Percentiles rank a stretch among this genome's conserved stretches.
These are phyloP conservation scores for Pogonophryne albipinna DNA, from an alignment of 2,797 vertebrate genomes.

Conservation along the genomic window DNA sequence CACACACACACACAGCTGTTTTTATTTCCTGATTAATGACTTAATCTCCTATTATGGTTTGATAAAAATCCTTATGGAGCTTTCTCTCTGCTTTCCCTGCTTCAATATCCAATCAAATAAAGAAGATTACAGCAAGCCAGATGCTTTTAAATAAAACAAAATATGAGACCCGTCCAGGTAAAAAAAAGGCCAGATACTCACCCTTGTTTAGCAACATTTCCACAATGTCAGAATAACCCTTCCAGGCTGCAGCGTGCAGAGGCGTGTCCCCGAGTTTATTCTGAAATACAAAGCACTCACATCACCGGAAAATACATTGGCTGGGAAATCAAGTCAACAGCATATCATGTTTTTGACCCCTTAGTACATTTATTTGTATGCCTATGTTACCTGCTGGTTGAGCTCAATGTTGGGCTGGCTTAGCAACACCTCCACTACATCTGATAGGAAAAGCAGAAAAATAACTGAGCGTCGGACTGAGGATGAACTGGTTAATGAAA, in stretches of 20 bases:
- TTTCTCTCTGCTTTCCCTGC: neutral
- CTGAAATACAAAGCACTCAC: constrained; percentile 77
- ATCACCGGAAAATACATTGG: constrained; percentile 2
- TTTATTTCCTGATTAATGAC: neutral
- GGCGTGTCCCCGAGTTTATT: constrained; percentile 98
- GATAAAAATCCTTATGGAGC: neutral
- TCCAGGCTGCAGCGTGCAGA: constrained; percentile 98
- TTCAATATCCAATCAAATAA: neutral
- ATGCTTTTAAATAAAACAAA: neutral
- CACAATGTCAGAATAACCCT: constrained; percentile 97
- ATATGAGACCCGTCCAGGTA: neutral
- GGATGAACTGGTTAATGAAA: too few relatives aligned
- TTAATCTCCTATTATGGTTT: neutral
- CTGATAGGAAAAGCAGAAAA: constrained; percentile 77
- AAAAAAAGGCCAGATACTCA: constrained; percentile 64
- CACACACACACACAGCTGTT: neutral
- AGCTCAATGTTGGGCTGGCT: constrained; percentile 91
- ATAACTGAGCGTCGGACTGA: neutral
- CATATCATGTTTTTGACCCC: neutral
- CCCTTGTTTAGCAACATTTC: constrained; percentile 94
- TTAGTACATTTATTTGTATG: neutral
- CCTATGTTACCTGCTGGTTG: constrained; percentile 93
- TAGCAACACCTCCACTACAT: constrained; percentile 95
- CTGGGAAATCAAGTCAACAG: neutral
- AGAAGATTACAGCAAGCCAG: neutral